Conservation (phyloP, 2,113 vertebrate genomes). For the Lichenostomus cassidix region DNA sequence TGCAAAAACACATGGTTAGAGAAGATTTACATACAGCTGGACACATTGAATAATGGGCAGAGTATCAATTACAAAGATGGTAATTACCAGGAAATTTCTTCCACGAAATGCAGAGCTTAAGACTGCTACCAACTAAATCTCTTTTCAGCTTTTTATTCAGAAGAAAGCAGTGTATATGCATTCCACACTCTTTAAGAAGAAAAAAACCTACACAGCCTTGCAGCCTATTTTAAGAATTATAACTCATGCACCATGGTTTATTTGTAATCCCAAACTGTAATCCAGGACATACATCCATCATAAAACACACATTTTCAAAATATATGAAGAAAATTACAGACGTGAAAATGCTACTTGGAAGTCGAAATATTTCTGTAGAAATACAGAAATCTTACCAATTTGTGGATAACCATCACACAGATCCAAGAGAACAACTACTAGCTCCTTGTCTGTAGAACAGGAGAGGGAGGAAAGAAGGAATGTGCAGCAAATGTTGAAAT, state of each 20-base stretch:
- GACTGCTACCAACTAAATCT: not conserved
- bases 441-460: not conserved
- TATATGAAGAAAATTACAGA: not conserved
- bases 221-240: not conserved
- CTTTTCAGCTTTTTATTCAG: not conserved
- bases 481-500: not conserved
- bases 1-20: not conserved
- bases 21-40: slow-evolving; percentile 62
- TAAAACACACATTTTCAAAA: not conserved
- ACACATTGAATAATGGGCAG: not conserved
- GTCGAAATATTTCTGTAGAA: not conserved
- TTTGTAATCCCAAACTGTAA: not conserved
- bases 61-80: not conserved
- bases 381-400: not conserved
- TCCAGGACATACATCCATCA: not conserved
- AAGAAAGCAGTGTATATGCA: not conserved
- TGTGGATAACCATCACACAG: not conserved
- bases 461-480: not conserved
- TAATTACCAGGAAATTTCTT: slow-evolving; percentile 4
- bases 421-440: not conserved
- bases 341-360: not conserved
- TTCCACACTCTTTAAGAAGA: not conserved
- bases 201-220: not conserved
- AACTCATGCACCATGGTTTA: not conserved
- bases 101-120: slow-evolving; percentile 15